Evolutionary conservation across 2,888 invertebrate species (phyloP).

Genomic region (Drosophila macrospina): DNA sequence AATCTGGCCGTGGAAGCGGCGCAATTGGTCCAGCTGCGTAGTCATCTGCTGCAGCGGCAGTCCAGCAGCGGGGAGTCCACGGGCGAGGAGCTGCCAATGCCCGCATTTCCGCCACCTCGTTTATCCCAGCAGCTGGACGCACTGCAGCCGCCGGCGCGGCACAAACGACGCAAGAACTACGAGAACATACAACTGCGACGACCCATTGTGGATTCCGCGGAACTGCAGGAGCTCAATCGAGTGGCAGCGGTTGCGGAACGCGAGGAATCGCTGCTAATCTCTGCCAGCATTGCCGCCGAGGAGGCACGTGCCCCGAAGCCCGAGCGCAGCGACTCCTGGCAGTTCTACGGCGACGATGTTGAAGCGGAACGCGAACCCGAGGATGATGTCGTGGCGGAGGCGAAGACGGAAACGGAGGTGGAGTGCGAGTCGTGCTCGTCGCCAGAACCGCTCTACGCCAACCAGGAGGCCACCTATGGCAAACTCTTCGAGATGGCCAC

Average conservation of each 20-base stretch:
- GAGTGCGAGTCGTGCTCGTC: constrained; percentile 63
- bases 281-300: constrained; percentile 69
- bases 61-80: constrained; percentile 55
- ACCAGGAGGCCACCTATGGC: constrained; percentile 84
- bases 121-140: constrained; percentile 71
- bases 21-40: constrained; percentile 58
- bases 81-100: constrained; percentile 81
- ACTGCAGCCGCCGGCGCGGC: constrained; percentile 78
- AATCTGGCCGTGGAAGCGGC: constrained; percentile 66
- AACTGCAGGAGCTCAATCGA: constrained; percentile 76
- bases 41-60: constrained; percentile 39
- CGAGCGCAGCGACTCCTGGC: constrained; percentile 85
- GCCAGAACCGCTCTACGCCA: constrained; percentile 84
- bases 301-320: constrained; percentile 80
- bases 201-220: constrained; percentile 80
- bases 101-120: constrained; percentile 83
- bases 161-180: constrained; percentile 81
- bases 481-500: constrained; percentile 83
- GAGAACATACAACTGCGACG: constrained; percentile 81
- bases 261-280: constrained; percentile 76
- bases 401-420: too few species aligned
- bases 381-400: constrained; percentile 13
- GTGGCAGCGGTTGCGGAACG: constrained; percentile 70
- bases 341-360: constrained; percentile 77
- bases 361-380: constrained; percentile 46